phyloP scores from a whole-genome alignment of 1,140 invertebrate genomes.

The Hylaeus anthracinus region DNA sequence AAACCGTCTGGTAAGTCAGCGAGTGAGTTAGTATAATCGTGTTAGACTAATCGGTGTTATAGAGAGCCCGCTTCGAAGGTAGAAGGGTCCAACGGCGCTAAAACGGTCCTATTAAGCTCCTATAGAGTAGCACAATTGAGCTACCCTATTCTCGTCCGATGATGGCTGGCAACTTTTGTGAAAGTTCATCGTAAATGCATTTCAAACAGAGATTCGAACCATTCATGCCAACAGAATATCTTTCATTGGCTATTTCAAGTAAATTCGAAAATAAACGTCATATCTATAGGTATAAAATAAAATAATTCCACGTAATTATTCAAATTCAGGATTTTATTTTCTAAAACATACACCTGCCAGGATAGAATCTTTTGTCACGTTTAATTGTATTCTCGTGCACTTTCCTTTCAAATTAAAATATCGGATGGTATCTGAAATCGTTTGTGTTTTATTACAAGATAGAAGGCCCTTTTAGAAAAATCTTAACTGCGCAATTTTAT shows the following conservation, averaged over 20 bases:
- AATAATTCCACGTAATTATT: too few species aligned
- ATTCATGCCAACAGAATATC: slow-evolving; percentile 43
- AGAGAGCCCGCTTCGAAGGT: slow-evolving; percentile 60
- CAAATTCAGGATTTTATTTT: too few species aligned
- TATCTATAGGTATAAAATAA: too few species aligned
- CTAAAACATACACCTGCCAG: too few species aligned
- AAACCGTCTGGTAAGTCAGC: slow-evolving; percentile 49
- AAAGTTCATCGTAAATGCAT: slow-evolving; percentile 28
- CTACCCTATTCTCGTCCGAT: slow-evolving; percentile 54
- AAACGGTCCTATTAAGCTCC: slow-evolving; percentile 69
- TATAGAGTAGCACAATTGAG: slow-evolving; percentile 56
- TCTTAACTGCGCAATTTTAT: neutral
- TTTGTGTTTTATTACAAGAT: neutral
- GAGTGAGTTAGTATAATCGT: slow-evolving; percentile 74
- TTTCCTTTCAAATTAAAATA: too few species aligned
- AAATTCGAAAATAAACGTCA: slow-evolving; percentile 13
- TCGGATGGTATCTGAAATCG: too few species aligned
- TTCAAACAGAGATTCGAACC: slow-evolving; percentile 42
- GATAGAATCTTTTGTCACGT: too few species aligned
- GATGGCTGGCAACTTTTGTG: slow-evolving; percentile 53
- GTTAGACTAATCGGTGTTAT: slow-evolving; percentile 73
- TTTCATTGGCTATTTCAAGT: slow-evolving; percentile 12
- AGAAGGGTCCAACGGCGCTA: slow-evolving; percentile 65
- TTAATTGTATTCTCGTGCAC: too few species aligned
- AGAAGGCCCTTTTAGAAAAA: too few species aligned